Evolutionary conservation across 2,888 invertebrate species (phyloP).

Genomic region (Crepidodera aurea): DNA sequence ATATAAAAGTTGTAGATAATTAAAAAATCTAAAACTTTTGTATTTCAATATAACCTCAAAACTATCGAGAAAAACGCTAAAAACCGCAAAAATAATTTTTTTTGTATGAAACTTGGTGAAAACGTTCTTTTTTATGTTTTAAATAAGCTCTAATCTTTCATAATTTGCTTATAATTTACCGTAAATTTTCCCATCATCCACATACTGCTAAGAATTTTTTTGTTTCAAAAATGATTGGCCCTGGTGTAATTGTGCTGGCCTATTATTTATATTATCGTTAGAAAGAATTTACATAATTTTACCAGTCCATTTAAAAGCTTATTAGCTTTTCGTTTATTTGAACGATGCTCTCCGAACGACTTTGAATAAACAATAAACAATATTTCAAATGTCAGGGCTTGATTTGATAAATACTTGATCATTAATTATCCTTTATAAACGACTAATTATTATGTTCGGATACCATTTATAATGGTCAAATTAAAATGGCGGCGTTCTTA

Average conservation of each 20-base stretch:
- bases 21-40: no score
- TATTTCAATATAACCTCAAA: no score
- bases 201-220: no score
- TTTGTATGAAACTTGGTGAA: no score
- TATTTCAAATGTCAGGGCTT: conserved; percentile 22
- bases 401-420: conserved; percentile 31
- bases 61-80: no score
- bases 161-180: no score
- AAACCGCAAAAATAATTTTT: no score
- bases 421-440: conserved; percentile 30
- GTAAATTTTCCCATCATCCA: no score
- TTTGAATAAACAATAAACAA: conserved; percentile 28
- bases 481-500: conserved; percentile 31
- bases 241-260: not conserved
- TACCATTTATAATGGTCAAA: conserved; percentile 35
- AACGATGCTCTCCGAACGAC: not conserved
- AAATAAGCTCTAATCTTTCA: no score
- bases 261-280: conserved; percentile 11
- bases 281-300: conserved; percentile 17
- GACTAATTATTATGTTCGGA: conserved; percentile 32
- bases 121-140: no score
- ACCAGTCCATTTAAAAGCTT: conserved; percentile 19
- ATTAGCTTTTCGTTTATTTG: conserved; percentile 8
- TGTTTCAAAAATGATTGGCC: no score
- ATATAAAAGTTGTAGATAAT: no score